phyloP scores from a whole-genome alignment of 1,140 invertebrate genomes.

The Mesaphorura yosii region DNA sequence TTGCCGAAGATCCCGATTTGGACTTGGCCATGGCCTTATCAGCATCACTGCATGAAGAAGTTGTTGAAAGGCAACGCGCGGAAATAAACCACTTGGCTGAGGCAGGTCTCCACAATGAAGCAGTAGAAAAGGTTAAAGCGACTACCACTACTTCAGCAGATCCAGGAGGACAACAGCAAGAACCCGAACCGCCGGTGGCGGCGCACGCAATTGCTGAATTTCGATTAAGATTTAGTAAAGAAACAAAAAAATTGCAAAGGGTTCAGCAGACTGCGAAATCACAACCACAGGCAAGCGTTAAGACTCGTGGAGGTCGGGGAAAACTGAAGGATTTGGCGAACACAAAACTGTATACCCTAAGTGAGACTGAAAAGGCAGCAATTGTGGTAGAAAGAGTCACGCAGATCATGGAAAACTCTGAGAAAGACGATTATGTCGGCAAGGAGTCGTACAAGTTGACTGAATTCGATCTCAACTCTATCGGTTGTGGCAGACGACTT shows the following conservation, averaged over 20 bases:
- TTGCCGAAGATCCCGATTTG: slow-evolving; percentile 37
- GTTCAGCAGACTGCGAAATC: too few relatives aligned
- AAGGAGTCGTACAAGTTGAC: neutral
- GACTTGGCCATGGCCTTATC: slow-evolving; percentile 42
- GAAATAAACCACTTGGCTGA: slow-evolving; percentile 26
- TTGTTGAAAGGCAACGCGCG: slow-evolving; percentile 24
- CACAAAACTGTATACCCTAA: slow-evolving; percentile 1
- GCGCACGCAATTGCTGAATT: too few relatives aligned
- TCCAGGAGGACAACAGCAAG: slow-evolving; percentile 19
- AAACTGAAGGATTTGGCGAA: slow-evolving; percentile 34
- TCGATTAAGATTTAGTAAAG: slow-evolving; percentile 20
- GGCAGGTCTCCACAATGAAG: slow-evolving; percentile 23
- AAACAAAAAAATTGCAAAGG: too few relatives aligned
- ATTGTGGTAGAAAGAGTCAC: slow-evolving; percentile 9
- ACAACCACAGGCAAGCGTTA: too few relatives aligned
- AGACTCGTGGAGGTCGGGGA: neutral
- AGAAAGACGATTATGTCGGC: neutral
- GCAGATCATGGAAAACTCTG: slow-evolving; percentile 4
- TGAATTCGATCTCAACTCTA: slow-evolving; percentile 6
- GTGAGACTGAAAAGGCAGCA: neutral
- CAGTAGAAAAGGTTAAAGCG: too few relatives aligned
- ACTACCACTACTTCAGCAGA: too few relatives aligned
- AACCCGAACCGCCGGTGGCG: too few relatives aligned
- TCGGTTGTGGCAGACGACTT: slow-evolving; percentile 3
- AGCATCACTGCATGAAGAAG: slow-evolving; percentile 39